These are phyloP conservation scores for Dryobotodes eremita DNA, from an alignment of 2,888 invertebrate species.

Conservation along the genomic window DNA sequence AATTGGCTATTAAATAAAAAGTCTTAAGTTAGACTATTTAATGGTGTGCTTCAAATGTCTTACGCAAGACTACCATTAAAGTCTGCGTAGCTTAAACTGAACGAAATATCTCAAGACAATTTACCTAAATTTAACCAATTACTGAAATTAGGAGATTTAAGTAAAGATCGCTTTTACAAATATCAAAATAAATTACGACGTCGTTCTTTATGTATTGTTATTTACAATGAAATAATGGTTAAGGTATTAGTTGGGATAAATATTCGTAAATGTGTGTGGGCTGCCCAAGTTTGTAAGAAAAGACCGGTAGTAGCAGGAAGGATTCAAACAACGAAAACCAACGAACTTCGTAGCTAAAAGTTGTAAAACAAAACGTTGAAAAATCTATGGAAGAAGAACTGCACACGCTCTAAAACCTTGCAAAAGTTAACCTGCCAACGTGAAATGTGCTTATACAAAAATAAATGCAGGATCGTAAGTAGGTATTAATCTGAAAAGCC, in stretches of 20 bases:
- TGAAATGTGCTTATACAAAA: constrained; percentile 57
- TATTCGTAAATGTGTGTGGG: background rate
- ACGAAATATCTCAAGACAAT: constrained; percentile 50
- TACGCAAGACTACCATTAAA: constrained; percentile 51
- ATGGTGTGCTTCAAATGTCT: constrained; percentile 47
- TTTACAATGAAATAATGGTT: background rate
- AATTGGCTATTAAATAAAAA: constrained; percentile 27
- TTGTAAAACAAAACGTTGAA: constrained; percentile 43
- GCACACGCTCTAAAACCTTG: constrained; percentile 44
- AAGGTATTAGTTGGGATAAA: background rate
- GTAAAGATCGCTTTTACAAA: constrained; percentile 28
- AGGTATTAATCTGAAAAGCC: constrained; percentile 76
- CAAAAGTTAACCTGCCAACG: constrained; percentile 55
- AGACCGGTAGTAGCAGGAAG: constrained; percentile 37
- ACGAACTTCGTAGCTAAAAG: constrained; percentile 43
- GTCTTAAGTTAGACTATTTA: constrained; percentile 42
- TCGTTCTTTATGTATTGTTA: constrained; percentile 7
- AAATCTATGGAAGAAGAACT: constrained; percentile 34
- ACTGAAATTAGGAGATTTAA: constrained; percentile 31
- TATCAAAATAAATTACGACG: constrained; percentile 19
- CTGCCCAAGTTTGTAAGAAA: constrained; percentile 28
- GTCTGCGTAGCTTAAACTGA: constrained; percentile 39
- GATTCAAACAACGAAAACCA: constrained; percentile 42
- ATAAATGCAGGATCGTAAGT: constrained; percentile 71
- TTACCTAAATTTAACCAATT: constrained; percentile 54